Evolutionary conservation across 2,113 vertebrate genomes (phyloP), one percentile per base, ranked within the genome.

Genomic region (Zosterops japonicus): DNA sequence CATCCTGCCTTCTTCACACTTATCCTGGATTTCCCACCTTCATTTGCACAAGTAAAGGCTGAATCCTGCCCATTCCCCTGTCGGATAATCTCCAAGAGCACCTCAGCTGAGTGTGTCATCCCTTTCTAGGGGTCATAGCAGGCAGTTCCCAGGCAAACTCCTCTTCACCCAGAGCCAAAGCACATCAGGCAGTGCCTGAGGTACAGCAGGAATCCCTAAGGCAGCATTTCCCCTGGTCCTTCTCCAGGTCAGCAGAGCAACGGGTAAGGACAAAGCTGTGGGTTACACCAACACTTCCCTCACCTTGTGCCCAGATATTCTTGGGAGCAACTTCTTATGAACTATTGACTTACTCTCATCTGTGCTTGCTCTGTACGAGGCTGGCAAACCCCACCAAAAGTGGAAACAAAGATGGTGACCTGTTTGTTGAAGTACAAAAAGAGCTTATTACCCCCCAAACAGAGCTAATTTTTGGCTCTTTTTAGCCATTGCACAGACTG

Each of bases 291-390:
- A 20, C 63, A 1, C 25, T 22, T 14, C 63, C 70, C 88, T n/a
- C 7, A n/a, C 31, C 23, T 36, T 9, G 5, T 35, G 49, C 41
- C 24, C 27, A 63, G 47, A 46, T 5, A 6, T 29, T 52, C 68
- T 20, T 56, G 42, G 50, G 41, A 57, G 9, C 36, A 59, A 2
- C 36, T 13, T 59, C 44, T 19, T 24, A 3, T 8, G n/a, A n/a
- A 5, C 12, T 5, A 12, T 21, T 14, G 3, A 35, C 35, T 56
- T 25, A 20, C 53, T 49, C 35, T 74, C 52, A 4, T 35, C 71
- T 21, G 16, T 11, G 1, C 42, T 89, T 70, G 41, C 56, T 41
- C 68, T 67, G 13, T 14, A 20, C 1, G 0, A 3, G 29, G 2
- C 39, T 49, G 24, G 24, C 36, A 77, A 85, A 56, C 14, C 1